phyloP scores from a whole-genome alignment of 2,797 vertebrate genomes.

The Staurois parvus region DNA sequence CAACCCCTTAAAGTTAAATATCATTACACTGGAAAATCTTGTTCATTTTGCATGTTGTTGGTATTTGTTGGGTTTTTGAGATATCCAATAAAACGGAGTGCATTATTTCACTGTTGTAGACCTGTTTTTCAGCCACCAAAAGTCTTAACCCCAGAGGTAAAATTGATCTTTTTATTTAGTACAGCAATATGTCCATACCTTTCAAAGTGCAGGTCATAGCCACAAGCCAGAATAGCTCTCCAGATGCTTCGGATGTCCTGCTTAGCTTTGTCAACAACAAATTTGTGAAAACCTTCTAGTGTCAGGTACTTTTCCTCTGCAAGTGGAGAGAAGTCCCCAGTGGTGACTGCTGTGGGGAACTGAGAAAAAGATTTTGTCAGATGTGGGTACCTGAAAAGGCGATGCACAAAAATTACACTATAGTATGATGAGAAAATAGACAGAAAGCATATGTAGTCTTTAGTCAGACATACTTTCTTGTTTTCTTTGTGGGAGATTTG shows the following conservation, averaged over 20 bases:
- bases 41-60: too few relatives aligned
- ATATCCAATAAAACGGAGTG: too few relatives aligned
- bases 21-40: too few relatives aligned
- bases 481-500: slow-evolving; percentile 95
- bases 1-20: too few relatives aligned
- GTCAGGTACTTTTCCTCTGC: slow-evolving; percentile 96
- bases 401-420: neutral
- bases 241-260: slow-evolving; percentile 97
- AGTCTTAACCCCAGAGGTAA: neutral
- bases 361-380: too few relatives aligned
- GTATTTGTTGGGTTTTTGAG: too few relatives aligned
- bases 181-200: slow-evolving; percentile 75
- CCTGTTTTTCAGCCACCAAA: too few relatives aligned
- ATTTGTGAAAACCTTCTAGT: slow-evolving; percentile 95
- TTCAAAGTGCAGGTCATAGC: slow-evolving; percentile 97
- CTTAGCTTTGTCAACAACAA: slow-evolving; percentile 93
- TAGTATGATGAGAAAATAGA: neutral
- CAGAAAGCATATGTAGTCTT: neutral
- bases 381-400: too few relatives aligned
- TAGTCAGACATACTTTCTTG: slow-evolving; percentile 82
- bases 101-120: too few relatives aligned
- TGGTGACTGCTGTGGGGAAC: too few relatives aligned
- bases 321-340: too few relatives aligned
- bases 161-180: neutral
- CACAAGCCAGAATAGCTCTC: slow-evolving; percentile 94